Conservation (phyloP, 2,113 vertebrate species). For the Cettia cetti region DNA sequence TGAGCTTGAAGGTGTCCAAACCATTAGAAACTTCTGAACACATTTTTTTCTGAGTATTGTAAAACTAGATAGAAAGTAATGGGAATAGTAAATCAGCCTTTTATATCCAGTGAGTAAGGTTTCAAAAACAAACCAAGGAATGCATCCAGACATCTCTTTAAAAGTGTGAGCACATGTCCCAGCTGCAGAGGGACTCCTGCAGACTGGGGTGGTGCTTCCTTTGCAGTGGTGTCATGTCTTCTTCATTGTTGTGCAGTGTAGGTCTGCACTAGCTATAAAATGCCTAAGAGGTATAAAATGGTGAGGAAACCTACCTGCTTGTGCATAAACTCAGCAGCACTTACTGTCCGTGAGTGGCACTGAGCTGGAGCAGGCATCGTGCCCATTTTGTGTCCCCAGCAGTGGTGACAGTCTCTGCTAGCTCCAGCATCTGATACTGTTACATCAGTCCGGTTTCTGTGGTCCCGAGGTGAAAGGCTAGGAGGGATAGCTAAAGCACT, state of each 20-base stretch:
- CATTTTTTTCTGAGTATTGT: not conserved
- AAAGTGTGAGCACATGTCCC: not conserved
- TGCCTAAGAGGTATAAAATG: not conserved
- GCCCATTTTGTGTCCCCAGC: not conserved
- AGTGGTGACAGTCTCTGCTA: not conserved
- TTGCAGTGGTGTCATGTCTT: not conserved
- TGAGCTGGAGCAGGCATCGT: not conserved
- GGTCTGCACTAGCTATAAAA: not conserved
- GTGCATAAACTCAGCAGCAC: not conserved
- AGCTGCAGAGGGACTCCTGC: not conserved
- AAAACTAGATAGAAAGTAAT: not conserved
- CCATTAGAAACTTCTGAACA: not conserved
- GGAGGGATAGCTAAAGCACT: not conserved
- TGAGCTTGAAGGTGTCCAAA: not conserved
- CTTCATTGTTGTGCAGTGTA: accelerated
- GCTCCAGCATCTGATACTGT: not conserved
- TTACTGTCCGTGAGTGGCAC: not conserved
- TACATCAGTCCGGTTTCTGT: not conserved
- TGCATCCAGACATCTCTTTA: not conserved
- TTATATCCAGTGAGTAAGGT: not conserved
- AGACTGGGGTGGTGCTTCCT: not conserved
- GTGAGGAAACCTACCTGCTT: not conserved
- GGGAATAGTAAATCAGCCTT: not conserved
- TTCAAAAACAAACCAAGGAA: not conserved
- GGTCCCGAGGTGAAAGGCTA: not conserved